Conservation (phyloP, 2,888 invertebrate genomes). For the Boloria selene region DNA sequence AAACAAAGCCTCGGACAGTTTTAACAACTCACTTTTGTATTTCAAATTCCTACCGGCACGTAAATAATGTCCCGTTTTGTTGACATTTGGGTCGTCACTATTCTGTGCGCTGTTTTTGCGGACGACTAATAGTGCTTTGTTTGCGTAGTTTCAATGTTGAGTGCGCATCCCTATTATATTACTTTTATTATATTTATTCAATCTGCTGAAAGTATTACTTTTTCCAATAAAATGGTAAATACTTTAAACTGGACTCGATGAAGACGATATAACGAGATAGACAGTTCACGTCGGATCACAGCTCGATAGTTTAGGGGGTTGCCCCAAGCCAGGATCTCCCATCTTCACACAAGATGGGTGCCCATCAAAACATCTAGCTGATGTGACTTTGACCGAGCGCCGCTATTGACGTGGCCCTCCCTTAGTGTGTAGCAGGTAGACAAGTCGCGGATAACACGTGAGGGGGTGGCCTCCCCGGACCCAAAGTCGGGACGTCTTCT, state of each 20-base stretch:
- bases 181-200: slow-evolving; percentile 2
- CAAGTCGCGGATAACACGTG: slow-evolving; percentile 60
- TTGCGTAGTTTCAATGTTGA: slow-evolving; percentile 9
- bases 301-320: slow-evolving; percentile 25
- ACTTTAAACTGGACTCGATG: not conserved
- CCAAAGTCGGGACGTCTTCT: slow-evolving; percentile 39
- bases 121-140: slow-evolving; percentile 14
- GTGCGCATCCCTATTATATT: slow-evolving; percentile 1
- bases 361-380: slow-evolving; percentile 45
- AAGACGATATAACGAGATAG: not conserved
- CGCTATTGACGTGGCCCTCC: slow-evolving; percentile 58
- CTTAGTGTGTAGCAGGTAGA: slow-evolving; percentile 49
- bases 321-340: slow-evolving; percentile 19
- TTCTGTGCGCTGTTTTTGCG: slow-evolving; percentile 9
- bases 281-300: slow-evolving; percentile 24
- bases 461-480: slow-evolving; percentile 42
- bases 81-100: slow-evolving; percentile 33
- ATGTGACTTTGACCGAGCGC: slow-evolving; percentile 55
- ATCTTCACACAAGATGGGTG: slow-evolving; percentile 23
- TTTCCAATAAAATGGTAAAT: not conserved
- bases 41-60: slow-evolving; percentile 40
- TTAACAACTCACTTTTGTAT: slow-evolving; percentile 48
- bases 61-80: slow-evolving; percentile 41
- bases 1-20: slow-evolving; percentile 48
- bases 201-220: not conserved